Percentiles rank a stretch among this genome's conserved stretches.
These are phyloP conservation scores for Tachysurus vachellii DNA, from an alignment of 2,113 vertebrate genomes.

Conservation along the genomic window DNA sequence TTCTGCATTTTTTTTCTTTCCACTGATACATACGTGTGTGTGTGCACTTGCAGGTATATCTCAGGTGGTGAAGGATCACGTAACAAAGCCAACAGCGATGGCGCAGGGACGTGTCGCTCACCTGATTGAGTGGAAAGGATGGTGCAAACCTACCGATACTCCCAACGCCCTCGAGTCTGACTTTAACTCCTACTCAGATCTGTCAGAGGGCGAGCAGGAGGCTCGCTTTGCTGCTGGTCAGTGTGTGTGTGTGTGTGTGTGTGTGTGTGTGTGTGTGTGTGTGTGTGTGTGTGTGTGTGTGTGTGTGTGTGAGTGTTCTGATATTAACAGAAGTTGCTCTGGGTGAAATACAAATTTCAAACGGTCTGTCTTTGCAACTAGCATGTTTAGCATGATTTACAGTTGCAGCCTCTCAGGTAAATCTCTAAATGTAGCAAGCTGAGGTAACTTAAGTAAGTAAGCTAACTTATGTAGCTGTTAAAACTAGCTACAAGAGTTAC, in stretches of 20 bases:
- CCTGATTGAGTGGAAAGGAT: conserved; percentile 98
- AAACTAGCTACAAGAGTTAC: background rate
- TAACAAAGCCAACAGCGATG: conserved; percentile 97
- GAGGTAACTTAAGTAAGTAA: background rate
- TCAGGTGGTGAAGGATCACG: conserved; percentile 97
- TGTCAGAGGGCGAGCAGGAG: conserved; percentile 94
- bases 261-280: background rate
- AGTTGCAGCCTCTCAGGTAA: background rate
- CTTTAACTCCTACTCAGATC: conserved; percentile 93
- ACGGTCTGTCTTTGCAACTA: background rate
- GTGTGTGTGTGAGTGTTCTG: background rate
- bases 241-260: conserved; percentile 20
- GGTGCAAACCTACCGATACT: conserved; percentile 91
- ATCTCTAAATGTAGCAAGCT: background rate
- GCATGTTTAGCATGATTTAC: background rate
- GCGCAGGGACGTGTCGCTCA: conserved; percentile 95
- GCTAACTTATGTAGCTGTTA: background rate
- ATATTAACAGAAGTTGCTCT: background rate
- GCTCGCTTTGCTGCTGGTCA: conserved; percentile 93
- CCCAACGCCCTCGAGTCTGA: conserved; percentile 85
- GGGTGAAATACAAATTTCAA: background rate
- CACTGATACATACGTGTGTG: background rate
- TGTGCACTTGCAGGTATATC: conserved; percentile 81
- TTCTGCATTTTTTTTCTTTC: background rate
- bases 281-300: background rate